These are phyloP conservation scores for Romanogobio albipinnatus DNA, from an alignment of 2,113 vertebrate genomes.

Conservation along the genomic window DNA sequence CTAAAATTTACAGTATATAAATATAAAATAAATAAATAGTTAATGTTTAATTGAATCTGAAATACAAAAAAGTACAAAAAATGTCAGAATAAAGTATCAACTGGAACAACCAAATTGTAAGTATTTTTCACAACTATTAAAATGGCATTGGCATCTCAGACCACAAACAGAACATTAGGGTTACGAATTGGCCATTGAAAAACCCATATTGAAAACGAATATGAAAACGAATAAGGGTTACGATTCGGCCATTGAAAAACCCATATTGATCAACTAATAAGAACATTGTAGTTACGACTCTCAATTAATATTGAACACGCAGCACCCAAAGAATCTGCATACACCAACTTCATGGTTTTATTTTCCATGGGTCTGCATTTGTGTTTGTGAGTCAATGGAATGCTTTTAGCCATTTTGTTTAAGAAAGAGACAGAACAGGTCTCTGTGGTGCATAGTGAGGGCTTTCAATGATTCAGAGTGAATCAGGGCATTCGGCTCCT, in stretches of 20 bases:
- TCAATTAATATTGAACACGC: background rate
- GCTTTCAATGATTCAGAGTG: constrained; percentile 27
- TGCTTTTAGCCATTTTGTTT: constrained; percentile 14
- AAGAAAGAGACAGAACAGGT: background rate
- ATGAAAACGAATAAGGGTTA: no score
- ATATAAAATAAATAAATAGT: no score
- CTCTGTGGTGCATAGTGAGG: constrained; percentile 4
- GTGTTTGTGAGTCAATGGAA: background rate
- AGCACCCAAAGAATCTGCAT: background rate
- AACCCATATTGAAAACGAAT: background rate
- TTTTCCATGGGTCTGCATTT: background rate
- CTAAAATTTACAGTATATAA: background rate
- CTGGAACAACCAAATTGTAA: background rate
- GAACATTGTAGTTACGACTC: background rate
- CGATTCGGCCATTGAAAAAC: background rate
- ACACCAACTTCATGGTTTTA: background rate
- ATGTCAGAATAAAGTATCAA: background rate
- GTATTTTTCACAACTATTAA: background rate
- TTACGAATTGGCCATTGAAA: background rate
- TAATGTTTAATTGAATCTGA: background rate
- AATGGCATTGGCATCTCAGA: background rate
- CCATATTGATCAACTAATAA: background rate
- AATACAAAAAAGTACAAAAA: background rate
- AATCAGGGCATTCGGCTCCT: constrained; percentile 17
- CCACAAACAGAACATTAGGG: background rate